Evolutionary conservation across 2,888 invertebrate species (phyloP).

Genomic region (Zele albiditarsus): DNA sequence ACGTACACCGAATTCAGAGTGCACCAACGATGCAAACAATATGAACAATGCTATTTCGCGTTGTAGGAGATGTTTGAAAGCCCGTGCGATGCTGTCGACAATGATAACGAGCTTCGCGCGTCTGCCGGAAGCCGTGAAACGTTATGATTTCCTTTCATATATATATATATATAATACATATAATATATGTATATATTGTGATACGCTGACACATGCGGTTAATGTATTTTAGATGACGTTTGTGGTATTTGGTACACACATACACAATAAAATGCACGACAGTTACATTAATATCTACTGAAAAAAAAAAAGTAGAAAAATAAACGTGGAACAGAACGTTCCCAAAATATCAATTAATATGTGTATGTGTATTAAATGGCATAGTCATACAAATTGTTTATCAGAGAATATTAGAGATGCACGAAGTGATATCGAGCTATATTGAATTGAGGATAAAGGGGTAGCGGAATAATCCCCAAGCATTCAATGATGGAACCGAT

Average conservation of each 20-base stretch:
- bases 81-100: slow-evolving; percentile 16
- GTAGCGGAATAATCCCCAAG: background rate
- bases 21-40: slow-evolving; percentile 6
- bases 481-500: background rate
- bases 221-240: slow-evolving; percentile 6
- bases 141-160: slow-evolving; percentile 30
- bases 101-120: slow-evolving; percentile 16
- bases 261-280: background rate
- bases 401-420: no score
- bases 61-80: slow-evolving; percentile 32
- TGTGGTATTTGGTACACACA: background rate
- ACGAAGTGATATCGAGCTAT: no score
- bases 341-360: no score
- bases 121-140: slow-evolving; percentile 25
- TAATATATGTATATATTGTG: slow-evolving; percentile 3
- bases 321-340: background rate
- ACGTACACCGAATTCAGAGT: slow-evolving; percentile 7
- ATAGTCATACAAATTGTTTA: no score
- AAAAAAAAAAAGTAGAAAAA: background rate
- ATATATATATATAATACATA: background rate
- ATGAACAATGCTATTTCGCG: slow-evolving; percentile 21
- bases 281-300: background rate
- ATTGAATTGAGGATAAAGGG: background rate
- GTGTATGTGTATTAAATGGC: no score
- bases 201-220: background rate